These are phyloP conservation scores for Ciconia nigra DNA, from an alignment of 2,797 vertebrate genomes.

Conservation along the genomic window DNA sequence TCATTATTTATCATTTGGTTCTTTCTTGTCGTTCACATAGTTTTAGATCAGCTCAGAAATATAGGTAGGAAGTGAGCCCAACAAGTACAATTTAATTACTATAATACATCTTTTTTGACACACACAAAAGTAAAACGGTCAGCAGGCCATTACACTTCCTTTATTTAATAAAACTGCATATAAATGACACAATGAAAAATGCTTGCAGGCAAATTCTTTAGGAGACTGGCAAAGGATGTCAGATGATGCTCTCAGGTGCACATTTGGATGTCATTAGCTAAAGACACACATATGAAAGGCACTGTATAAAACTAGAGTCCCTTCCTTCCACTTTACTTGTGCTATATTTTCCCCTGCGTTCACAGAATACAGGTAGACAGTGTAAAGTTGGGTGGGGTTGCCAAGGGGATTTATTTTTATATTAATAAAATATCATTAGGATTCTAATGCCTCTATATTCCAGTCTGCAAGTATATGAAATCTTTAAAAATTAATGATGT, in stretches of 20 bases:
- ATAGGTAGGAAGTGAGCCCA: neutral
- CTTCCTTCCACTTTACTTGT: neutral
- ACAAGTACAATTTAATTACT: conserved; percentile 41
- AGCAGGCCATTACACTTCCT: neutral
- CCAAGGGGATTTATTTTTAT: neutral
- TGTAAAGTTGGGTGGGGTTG: neutral
- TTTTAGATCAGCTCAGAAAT: neutral
- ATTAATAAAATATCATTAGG: neutral
- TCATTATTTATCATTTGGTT: neutral
- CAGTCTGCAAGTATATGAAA: neutral
- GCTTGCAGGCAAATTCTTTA: neutral
- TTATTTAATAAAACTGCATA: conserved; percentile 43
- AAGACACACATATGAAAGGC: neutral
- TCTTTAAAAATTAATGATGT: neutral
- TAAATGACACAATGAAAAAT: conserved; percentile 12
- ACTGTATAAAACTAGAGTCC: neutral
- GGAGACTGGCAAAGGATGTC: neutral
- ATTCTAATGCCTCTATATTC: neutral
- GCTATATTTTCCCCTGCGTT: neutral
- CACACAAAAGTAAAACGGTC: neutral
- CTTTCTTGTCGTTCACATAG: neutral
- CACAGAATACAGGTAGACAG: neutral
- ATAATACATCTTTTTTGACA: conserved; percentile 15
- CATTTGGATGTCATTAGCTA: neutral
- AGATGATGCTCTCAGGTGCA: neutral